Evolutionary conservation across 2,113 vertebrate species (phyloP).

Genomic region (Hoplias malabaricus): DNA sequence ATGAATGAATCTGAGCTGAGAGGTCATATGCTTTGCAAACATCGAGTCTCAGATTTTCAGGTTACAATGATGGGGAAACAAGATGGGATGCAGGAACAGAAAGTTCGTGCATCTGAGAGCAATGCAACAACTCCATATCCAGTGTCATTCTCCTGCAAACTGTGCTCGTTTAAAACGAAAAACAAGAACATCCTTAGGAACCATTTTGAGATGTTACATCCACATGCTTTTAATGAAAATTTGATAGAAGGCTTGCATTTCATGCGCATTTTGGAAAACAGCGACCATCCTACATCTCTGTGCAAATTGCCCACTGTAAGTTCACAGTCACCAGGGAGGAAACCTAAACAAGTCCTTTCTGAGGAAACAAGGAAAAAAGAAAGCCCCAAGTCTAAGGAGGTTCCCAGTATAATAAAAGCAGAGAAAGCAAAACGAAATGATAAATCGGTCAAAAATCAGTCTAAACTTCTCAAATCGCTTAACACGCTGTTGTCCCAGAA

Average conservation of each 20-base stretch:
- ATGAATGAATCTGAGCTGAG: conserved; percentile 84
- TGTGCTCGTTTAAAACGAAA: conserved; percentile 77
- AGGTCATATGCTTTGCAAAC: conserved; percentile 77
- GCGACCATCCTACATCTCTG: neutral
- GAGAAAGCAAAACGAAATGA: conserved; percentile 79
- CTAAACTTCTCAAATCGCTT: conserved; percentile 83
- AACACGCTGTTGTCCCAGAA: conserved; percentile 79
- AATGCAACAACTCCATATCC: conserved; percentile 61
- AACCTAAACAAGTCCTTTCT: neutral
- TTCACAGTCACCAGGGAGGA: conserved; percentile 6
- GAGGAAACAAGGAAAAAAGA: conserved; percentile 34
- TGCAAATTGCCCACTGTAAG: conserved; percentile 6
- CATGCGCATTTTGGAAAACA: neutral
- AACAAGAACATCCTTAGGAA: conserved; percentile 79
- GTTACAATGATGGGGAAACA: conserved; percentile 20
- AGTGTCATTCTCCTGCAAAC: conserved; percentile 69
- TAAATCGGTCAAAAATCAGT: conserved; percentile 74
- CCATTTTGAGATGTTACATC: conserved; percentile 75
- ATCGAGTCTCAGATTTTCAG: conserved; percentile 53
- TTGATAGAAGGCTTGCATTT: conserved; percentile 38
- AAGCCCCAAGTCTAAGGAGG: conserved; percentile 64
- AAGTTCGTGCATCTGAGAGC: conserved; percentile 31
- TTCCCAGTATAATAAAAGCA: conserved; percentile 82
- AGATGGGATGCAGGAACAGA: conserved; percentile 20
- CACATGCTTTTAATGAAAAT: conserved; percentile 41